Evolutionary conservation across 2,888 invertebrate species (phyloP), one percentile per base, ranked within the genome.

Genomic region (Folsomia candida): DNA sequence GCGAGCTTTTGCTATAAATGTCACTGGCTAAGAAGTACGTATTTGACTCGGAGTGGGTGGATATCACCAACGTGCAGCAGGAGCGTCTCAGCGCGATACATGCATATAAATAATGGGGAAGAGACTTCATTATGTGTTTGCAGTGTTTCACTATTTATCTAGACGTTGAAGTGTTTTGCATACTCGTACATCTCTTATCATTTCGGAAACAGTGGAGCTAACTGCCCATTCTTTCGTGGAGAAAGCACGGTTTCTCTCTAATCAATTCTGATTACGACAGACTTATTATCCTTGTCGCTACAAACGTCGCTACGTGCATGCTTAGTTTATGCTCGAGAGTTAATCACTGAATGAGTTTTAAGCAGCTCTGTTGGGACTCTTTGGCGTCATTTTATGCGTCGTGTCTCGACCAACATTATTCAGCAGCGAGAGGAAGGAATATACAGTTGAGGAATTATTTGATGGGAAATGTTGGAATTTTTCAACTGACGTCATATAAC

Each of bases 191-290:
- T 62, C 9, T 37, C 62, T 62, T 62, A 62, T 62, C 62, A 62
- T 27, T 22, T 62, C 2, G 62, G n/a, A 28, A 22, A 60, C 9
- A 25, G n/a, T n/a, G 14, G 20, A 26, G 47, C 2, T 24, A 47
- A 47, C 47, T 47, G 51, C 51, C 47, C 64, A 37, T 65, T 27
- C 20, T n/a, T 20, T 62, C 24, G 37, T 11, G 9, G 28, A 29
- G 54, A 65, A 65, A 51, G 57, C 65, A 65, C 65, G 65, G 51
- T 26, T 26, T 26, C n/a, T n/a, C 57, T 6, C 54, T 65, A 65
- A 65, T 65, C 65, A 54, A 54, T 65, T 54, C 57, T 65, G 65
- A 65, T 65, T 54, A 65, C 65, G 65, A 65, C 65, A 54, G 57
- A 54, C 65, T 27, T 65, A 28, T 27, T 54, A 26, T 47, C 60